Evolutionary conservation across 2,797 vertebrate genomes (phyloP).

Genomic region (Anas bernieri): DNA sequence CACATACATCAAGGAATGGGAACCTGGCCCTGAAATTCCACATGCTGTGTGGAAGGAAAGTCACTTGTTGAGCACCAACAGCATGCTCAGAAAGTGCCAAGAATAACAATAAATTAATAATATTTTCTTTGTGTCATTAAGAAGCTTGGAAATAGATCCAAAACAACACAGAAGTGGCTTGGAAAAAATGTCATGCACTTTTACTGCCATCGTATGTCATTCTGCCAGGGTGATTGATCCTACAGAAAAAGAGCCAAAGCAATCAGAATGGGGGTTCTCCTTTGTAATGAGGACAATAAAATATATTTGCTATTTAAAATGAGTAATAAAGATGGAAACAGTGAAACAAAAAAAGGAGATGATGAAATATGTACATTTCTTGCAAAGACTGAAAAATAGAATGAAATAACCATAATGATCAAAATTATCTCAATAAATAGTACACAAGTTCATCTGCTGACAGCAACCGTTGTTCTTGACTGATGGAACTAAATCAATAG

Average conservation of each 20-base stretch:
- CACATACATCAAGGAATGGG: background rate
- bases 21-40: background rate
- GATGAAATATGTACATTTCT: background rate
- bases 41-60: background rate
- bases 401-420: background rate
- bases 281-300: constrained; percentile 15
- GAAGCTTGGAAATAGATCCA: constrained; percentile 20
- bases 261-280: constrained; percentile 27
- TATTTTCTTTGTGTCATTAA: constrained; percentile 14
- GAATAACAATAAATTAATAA: constrained; percentile 53
- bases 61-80: background rate
- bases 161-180: background rate
- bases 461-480: background rate
- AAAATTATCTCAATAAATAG: background rate
- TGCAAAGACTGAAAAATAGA: background rate
- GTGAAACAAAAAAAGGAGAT: rapidly evolving
- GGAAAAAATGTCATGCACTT: constrained; percentile 37
- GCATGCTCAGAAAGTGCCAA: constrained; percentile 7
- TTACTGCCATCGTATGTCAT: background rate
- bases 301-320: background rate
- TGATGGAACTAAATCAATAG: background rate
- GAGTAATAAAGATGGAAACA: background rate
- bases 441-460: background rate
- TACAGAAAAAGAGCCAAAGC: constrained; percentile 31
- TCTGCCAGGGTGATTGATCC: constrained; percentile 14